phyloP scores from a whole-genome alignment of 2,888 invertebrate species.

The Eumacrocentrus americanus region DNA sequence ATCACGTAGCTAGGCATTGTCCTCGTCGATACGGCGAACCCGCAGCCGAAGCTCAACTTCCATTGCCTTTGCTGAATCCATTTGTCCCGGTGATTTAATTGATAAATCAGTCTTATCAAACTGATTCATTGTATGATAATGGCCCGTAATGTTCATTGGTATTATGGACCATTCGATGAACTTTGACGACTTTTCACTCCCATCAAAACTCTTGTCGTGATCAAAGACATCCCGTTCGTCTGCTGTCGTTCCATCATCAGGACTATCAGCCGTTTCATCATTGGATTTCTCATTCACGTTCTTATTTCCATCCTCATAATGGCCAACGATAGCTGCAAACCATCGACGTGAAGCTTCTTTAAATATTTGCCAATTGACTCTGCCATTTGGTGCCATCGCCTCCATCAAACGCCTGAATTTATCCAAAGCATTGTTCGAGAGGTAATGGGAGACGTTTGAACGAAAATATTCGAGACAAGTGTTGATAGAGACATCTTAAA shows the following conservation, averaged over 20 bases:
- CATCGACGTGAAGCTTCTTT: constrained; percentile 37
- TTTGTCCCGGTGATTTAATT: constrained; percentile 30
- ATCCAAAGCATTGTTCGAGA: constrained; percentile 32
- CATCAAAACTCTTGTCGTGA: constrained; percentile 15
- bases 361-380: constrained; percentile 39
- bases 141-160: constrained; percentile 8
- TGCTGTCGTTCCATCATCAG: constrained; percentile 32
- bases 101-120: constrained; percentile 13
- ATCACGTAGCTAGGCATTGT: constrained; percentile 39
- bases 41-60: constrained; percentile 38
- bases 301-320: constrained; percentile 38
- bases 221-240: constrained; percentile 12
- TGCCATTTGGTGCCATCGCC: constrained; percentile 30
- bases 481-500: constrained; percentile 32
- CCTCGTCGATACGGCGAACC: constrained; percentile 41
- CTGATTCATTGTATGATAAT: constrained; percentile 13
- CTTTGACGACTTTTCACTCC: too few relatives aligned
- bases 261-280: constrained; percentile 33
- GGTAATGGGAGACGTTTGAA: constrained; percentile 27
- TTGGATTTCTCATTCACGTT: constrained; percentile 38
- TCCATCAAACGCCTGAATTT: constrained; percentile 35
- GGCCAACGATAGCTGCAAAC: constrained; percentile 34
- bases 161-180: constrained; percentile 24
- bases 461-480: constrained; percentile 37
- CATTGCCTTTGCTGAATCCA: constrained; percentile 25